Base-by-base conservation (phyloP, 2,888 invertebrate genomes). In the Notodonta dromedarius region DNA sequence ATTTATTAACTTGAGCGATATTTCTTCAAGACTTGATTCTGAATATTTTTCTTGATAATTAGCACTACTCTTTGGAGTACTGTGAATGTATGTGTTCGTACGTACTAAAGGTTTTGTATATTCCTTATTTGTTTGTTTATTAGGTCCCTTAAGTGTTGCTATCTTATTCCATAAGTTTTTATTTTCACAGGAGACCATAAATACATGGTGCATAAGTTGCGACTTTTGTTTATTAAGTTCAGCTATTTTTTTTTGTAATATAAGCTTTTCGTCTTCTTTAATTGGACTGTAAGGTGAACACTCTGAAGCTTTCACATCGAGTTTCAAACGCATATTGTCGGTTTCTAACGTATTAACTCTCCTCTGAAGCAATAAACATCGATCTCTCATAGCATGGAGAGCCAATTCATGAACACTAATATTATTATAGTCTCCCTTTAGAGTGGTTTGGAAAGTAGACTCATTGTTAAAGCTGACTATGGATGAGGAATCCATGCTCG, bases 151-250 rank as follows among this genome's bases (percentile, higher is more conserved):
- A 40, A 91, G 67, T 13, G 94, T 94, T 6, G 96, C 95, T 60
- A 97, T 91, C 77, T 96, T 95, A 61, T 94, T 95, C 97, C 97
- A 97, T 52, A 97, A 87, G 70, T 96, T 96, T 77, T 96, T 95
- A 83, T 97, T 97, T 85, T 97, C 97, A 74, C 95, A 95, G 4
- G 97, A 96, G 11, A 97, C 97, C 96, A 97, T 97, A 74, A 95
- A 95, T 42, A 97, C 94, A 79, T 97, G 97, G 81, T 96, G 96
- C 74, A 95, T 94, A 0, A 97, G 88, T 79, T 97, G 97, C 0
- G 95, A 95, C 79, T 97, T 97, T 80, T 97, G 96, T 75, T 96
- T 96, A 13, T 94, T 95, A 61, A 97, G 88, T 67, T 96, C 96
- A 24, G 95, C 95, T 32, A 97, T 94, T 84, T 95, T 95, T 69